Conservation (phyloP, 2,113 vertebrate species). For the Petaurus breviceps region DNA sequence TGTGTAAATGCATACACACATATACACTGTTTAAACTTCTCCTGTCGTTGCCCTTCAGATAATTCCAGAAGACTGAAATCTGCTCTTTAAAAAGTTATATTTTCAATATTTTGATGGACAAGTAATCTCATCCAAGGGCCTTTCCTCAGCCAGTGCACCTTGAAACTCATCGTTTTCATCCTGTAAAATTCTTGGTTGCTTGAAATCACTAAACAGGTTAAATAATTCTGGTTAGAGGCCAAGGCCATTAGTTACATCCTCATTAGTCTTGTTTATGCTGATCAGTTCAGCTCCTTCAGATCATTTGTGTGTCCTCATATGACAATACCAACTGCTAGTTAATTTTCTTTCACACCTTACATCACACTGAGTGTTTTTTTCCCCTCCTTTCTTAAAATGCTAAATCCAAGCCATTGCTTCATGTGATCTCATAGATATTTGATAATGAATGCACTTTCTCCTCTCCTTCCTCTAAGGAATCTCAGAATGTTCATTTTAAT, state of each 20-base stretch:
- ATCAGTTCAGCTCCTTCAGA: neutral
- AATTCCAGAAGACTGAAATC: neutral
- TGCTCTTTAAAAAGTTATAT: neutral
- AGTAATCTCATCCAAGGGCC: neutral
- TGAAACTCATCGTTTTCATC: neutral
- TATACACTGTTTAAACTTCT: neutral
- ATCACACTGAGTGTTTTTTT: neutral
- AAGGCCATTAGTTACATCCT: neutral
- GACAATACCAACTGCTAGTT: neutral
- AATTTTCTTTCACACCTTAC: neutral
- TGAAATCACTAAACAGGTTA: neutral
- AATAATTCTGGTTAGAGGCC: neutral
- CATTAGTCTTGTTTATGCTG: neutral
- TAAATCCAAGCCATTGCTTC: neutral
- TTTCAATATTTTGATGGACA: neutral
- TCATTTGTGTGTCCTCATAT: neutral
- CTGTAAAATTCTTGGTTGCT: neutral
- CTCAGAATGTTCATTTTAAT: conserved; percentile 41
- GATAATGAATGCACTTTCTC: conserved; percentile 32
- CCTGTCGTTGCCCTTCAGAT: neutral
- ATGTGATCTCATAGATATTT: conserved; percentile 8
- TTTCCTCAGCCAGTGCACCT: neutral
- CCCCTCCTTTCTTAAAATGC: neutral
- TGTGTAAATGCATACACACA: too few relatives aligned
- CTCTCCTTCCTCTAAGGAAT: conserved; percentile 27